These are phyloP conservation scores for Elgaria multicarinata DNA, from an alignment of 2,113 vertebrate species.

Conservation along the genomic window DNA sequence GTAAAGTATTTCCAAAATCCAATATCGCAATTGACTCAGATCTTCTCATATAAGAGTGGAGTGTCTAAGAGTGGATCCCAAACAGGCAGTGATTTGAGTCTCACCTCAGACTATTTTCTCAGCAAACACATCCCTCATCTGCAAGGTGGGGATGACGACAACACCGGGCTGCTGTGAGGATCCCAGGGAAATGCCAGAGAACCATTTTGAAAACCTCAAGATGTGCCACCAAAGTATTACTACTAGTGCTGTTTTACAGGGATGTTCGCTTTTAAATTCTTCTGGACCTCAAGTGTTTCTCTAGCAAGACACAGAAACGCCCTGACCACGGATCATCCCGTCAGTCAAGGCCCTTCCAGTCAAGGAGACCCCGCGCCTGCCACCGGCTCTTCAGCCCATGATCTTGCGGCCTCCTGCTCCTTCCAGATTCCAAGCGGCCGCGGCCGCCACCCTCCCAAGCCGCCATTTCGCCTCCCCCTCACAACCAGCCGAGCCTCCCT, in stretches of 20 bases:
- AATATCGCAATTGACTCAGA: too few relatives aligned
- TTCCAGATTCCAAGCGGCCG: background rate
- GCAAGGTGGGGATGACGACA: background rate
- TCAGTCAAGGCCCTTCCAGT: background rate
- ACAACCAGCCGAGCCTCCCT: rapidly evolving
- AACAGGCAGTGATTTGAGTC: background rate
- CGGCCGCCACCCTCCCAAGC: background rate
- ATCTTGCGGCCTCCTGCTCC: background rate
- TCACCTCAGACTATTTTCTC: background rate
- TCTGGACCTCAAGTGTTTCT: background rate
- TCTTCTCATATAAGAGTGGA: background rate
- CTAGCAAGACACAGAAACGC: background rate
- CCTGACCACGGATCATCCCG: background rate
- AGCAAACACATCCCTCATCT: background rate
- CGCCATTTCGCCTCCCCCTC: background rate
- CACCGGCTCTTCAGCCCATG: background rate
- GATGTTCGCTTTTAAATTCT: background rate
- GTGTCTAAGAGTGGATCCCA: background rate
- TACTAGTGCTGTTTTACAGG: background rate
- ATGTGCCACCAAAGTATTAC: background rate
- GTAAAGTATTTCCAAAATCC: background rate
- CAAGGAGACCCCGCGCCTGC: background rate
- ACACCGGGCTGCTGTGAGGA: background rate
- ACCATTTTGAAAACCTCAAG: background rate
- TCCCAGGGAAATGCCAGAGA: background rate